Evolutionary conservation across 2,113 vertebrate species (phyloP), one percentile per base, ranked within the genome.

Genomic region (Salminus brasiliensis): DNA sequence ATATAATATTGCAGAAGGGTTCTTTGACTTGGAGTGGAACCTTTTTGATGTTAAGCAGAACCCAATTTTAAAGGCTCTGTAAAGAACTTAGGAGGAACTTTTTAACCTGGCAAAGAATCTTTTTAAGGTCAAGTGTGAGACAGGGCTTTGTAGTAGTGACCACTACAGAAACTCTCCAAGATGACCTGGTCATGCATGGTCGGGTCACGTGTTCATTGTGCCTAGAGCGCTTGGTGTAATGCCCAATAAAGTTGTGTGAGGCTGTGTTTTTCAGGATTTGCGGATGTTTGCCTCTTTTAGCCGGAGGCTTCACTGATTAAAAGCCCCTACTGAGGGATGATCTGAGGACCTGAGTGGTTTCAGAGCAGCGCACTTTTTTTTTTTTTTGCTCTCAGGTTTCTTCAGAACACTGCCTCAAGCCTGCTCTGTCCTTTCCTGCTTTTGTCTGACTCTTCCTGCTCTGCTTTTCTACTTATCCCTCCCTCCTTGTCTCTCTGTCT

Each of bases 401-500:
- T 74, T 12, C 80, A 49, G 47, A 11, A 29, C 27, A 69, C 27
- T 74, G 27, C 59, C 75, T 52, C 13, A 3, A 74, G 52, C 21
- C 2, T 69, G 25, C 25, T 71, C 57, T 76, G 65, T 69, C 57
- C 25, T 66, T 27, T 71, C 49, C 70, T n/a, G 6, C 30, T 73
- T 53, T 25, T 55, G 21, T 47, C 25, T 74, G 63, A 49, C 34
- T 16, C 52, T 76, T 69, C 62, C 67, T 79, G 65, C 29, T 81
- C 67, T 85, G 79, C 41, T 84, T 63, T 79, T 74, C 47, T 75
- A 13, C 71, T 78, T 70, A 34, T 78, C n/a, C n/a, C n/a, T n/a
- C n/a, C n/a, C n/a, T n/a, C n/a, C n/a, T n/a, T n/a, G n/a, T n/a
- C n/a, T n/a, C n/a, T 70, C 62, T 32, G 52, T 52, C 34, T 79